A percentile compares a stretch with the other conserved stretches of the same genome.
These are phyloP conservation scores for Netelia inedita DNA, from an alignment of 2,888 invertebrate genomes.

Conservation along the genomic window DNA sequence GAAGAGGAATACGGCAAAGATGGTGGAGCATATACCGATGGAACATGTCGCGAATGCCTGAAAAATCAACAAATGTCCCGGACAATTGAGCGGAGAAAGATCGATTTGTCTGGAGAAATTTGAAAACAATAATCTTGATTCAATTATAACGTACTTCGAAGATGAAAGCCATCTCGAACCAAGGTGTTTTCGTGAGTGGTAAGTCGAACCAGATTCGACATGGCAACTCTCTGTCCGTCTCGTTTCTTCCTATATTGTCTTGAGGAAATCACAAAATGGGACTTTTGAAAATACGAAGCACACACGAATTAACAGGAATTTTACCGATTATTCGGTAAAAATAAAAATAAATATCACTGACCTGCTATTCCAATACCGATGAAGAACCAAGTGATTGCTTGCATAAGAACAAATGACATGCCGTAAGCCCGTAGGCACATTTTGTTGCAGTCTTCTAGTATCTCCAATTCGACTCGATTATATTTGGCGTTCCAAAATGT, in stretches of 20 bases:
- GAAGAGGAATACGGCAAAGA: slow-evolving; percentile 36
- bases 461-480: slow-evolving; percentile 44
- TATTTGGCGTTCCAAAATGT: slow-evolving; percentile 65
- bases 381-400: slow-evolving; percentile 3
- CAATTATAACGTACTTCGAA: neutral
- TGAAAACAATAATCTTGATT: neutral
- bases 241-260: slow-evolving; percentile 62
- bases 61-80: neutral
- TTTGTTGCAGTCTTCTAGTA: neutral
- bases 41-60: neutral
- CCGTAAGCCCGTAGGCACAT: slow-evolving; percentile 24
- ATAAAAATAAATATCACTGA: neutral
- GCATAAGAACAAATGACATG: slow-evolving; percentile 5
- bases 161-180: slow-evolving; percentile 60
- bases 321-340: neutral
- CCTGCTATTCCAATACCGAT: neutral
- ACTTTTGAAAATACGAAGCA: too few relatives aligned
- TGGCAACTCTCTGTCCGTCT: slow-evolving; percentile 60
- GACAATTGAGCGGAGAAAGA: neutral
- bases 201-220: slow-evolving; percentile 62
- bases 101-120: neutral
- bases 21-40: slow-evolving; percentile 17
- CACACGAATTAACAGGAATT: too few relatives aligned
- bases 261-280: neutral
- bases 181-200: slow-evolving; percentile 64